Conservation (phyloP, 2,113 vertebrate species). For the Ailuropoda melanoleuca region DNA sequence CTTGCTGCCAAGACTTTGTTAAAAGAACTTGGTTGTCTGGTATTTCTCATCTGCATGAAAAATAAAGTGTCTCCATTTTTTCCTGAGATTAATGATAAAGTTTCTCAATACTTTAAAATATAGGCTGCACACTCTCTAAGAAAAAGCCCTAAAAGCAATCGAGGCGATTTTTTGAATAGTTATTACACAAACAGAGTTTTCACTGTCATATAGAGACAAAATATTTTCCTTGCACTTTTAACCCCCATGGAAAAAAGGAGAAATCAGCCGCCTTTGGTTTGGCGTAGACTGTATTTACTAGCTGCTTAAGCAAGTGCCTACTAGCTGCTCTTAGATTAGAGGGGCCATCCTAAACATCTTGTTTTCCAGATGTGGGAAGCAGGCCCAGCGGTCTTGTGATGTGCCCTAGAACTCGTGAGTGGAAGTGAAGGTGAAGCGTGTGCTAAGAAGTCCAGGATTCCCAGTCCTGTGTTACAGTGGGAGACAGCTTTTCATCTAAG, state of each 20-base stretch:
- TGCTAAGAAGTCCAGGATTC: not conserved
- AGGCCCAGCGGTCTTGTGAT: not conserved
- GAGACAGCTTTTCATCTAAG: not conserved
- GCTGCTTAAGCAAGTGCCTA: not conserved
- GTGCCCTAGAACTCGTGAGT: not conserved
- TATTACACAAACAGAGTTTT: slow-evolving; percentile 35
- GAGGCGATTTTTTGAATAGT: slow-evolving; percentile 19
- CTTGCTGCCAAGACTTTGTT: slow-evolving; percentile 32
- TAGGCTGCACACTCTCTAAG: not conserved
- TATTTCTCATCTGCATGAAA: slow-evolving; percentile 63
- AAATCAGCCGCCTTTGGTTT: not conserved
- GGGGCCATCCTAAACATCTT: not conserved
- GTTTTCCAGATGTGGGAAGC: not conserved
- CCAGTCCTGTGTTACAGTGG: not conserved
- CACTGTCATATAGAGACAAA: not conserved
- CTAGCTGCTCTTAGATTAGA: not conserved
- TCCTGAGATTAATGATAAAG: slow-evolving; percentile 51
- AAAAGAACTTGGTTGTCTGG: slow-evolving; percentile 56
- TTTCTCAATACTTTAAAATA: slow-evolving; percentile 58
- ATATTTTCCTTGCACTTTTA: not conserved
- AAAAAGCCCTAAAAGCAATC: slow-evolving; percentile 54
- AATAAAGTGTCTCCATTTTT: slow-evolving; percentile 46
- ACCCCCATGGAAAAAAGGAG: not conserved
- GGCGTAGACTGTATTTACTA: not conserved
- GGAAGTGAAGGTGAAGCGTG: not conserved